Base-by-base conservation (phyloP, 2,888 invertebrate species). In the Drosophila leonis region DNA sequence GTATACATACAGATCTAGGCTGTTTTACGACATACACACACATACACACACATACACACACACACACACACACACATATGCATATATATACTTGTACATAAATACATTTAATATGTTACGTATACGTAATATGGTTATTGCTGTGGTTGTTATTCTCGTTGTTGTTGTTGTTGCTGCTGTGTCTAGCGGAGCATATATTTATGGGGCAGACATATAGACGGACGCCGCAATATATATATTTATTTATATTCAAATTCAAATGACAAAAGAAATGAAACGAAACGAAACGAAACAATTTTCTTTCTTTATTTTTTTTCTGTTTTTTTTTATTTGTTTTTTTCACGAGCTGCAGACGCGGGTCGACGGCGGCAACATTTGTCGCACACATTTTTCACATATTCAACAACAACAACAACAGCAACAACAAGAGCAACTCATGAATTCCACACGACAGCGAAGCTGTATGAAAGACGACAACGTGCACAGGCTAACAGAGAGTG, bases 331-430 rank as follows among this genome's bases (percentile, higher is more conserved):
- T 67, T 62, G 61, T 64, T 39, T 37, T 64, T 35, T 42, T 35
- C 55, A 65, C 65, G 31, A 55, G 57, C 48, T n/a, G 55, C 20
- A 35, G 20, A 51, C 33, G 20, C 9, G n/a, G 37, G 42, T 33
- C 35, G 41, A 20, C 56, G 51, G 67, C 44, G 55, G 68, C 62
- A 71, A 69, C 85, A 86, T 83, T 86, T 86, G 86, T 86, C 85
- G 85, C 80, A 82, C 88, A 88, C 88, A 86, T 88, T 86, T 86
- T 83, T 88, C 86, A 85, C 83, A 85, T 88, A 78, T 78, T 67
- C 78, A 57, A 39, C 48, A 74, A 44, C 66, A 63, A 29, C 52
- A 75, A 48, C 65, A 63, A 51, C 44, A 67, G 54, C 51, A 49
- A 35, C 24, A 55, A 51, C 48, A 65, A 44, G 48, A 67, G 31